phyloP scores from a whole-genome alignment of 2,113 vertebrate genomes.

The Melospiza melodia region DNA sequence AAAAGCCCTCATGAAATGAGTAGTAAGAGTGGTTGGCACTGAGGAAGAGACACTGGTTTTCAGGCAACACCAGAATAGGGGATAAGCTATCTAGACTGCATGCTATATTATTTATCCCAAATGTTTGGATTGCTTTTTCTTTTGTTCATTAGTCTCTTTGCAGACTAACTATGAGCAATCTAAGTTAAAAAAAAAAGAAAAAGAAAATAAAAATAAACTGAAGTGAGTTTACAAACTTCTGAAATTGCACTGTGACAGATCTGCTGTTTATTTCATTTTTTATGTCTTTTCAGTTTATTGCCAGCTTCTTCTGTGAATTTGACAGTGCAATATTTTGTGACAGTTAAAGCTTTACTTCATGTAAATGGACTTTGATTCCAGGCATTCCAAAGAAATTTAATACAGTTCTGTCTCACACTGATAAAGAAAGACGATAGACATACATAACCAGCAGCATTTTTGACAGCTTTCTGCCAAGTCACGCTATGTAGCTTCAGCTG shows the following conservation, averaged over 20 bases:
- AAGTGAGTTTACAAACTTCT: background rate
- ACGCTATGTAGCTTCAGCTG: background rate
- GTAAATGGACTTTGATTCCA: background rate
- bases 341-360: background rate
- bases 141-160: background rate
- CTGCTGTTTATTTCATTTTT: background rate
- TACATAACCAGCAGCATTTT: background rate
- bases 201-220: background rate
- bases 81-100: background rate
- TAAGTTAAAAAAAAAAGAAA: background rate
- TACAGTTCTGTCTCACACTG: background rate
- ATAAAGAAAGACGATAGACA: constrained; percentile 5
- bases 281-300: background rate
- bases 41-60: background rate
- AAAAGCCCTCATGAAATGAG: background rate
- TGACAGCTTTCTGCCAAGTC: background rate
- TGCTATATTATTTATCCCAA: background rate
- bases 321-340: background rate
- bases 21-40: background rate
- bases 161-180: background rate
- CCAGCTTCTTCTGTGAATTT: background rate
- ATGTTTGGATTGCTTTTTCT: background rate
- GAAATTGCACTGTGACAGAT: background rate
- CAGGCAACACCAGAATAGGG: background rate
- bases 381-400: background rate